Evolutionary conservation across 1,140 invertebrate genomes (phyloP), one percentile per base, ranked within the genome.

Genomic region (Tetramorium simillimum): DNA sequence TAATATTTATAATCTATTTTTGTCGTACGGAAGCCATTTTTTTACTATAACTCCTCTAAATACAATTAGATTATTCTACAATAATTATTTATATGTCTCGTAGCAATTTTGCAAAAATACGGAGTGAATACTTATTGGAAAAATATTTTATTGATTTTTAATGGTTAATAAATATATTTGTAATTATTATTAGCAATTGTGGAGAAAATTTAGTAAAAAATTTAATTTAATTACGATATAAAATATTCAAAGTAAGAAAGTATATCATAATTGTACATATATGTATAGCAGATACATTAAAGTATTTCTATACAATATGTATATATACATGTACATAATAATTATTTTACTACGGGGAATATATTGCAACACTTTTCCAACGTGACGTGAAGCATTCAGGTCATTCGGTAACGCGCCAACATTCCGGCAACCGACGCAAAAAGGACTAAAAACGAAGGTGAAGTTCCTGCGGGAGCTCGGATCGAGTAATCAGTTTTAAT

Each of bases 401-500:
- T 72, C 51, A 72, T 72, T 46, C 80, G 40, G 78, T 82, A 58
- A 82, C 37, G 37, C 78, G 53, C 67, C 37, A 70, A 40, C 67
- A 28, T 72, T 72, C 53, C 24, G 24, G 9, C 65, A 63, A 40
- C 69, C 49, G 46, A 86, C 65, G 69, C 76, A 82, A 88, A 56
- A 73, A 51, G 33, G 77, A 88, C 63, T 33, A 86, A 86, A 88
- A 88, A 63, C 70, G 65, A 87, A 80, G 81, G 80, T 85, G 70
- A 75, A 75, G 86, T 56, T 87, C 81, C 73, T 70, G 70, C 51
- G 84, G 63, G 82, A 86, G 56, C 40, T 67, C 56, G 89, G 87
- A 85, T 90, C 77, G 84, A 88, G 84, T 90, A 90, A 90, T 90
- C 88, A 88, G 89, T 88, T 90, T 88, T 90, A 90, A 90, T 90